phyloP scores from a whole-genome alignment of 2,888 invertebrate genomes.

The Euplagia quadripunctaria region DNA sequence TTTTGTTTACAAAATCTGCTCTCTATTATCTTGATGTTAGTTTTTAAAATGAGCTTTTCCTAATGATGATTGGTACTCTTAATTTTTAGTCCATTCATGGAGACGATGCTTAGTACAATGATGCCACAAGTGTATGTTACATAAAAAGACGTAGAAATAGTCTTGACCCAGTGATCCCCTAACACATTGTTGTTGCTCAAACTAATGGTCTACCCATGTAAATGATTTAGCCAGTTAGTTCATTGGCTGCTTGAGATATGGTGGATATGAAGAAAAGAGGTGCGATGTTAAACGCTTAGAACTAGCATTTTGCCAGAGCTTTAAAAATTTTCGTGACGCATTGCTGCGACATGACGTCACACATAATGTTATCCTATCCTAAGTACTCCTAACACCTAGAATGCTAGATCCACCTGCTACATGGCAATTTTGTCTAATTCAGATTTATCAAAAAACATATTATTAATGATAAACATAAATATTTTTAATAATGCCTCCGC shows the following conservation, averaged over 20 bases:
- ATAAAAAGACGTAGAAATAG: constrained; percentile 4
- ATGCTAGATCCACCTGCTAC: too few species aligned
- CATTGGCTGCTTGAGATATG: not conserved
- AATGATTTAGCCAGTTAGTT: constrained; percentile 3
- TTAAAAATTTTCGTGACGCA: too few species aligned
- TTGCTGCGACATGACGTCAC: too few species aligned
- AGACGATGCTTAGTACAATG: not conserved
- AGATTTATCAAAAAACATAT: too few species aligned
- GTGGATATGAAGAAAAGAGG: not conserved
- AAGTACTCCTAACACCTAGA: too few species aligned
- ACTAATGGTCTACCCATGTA: constrained; percentile 6
- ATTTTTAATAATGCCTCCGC: too few species aligned
- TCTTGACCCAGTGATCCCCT: constrained; percentile 17
- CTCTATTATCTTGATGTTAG: too few species aligned
- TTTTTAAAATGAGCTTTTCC: too few species aligned
- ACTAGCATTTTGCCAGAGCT: not conserved
- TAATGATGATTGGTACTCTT: not conserved
- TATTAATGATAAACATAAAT: too few species aligned
- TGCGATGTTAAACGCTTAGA: not conserved
- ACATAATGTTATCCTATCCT: too few species aligned
- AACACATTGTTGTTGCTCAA: constrained; percentile 4
- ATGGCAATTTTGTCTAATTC: too few species aligned
- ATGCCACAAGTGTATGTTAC: not conserved
- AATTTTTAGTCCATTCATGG: constrained; percentile 3
- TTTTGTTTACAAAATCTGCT: too few species aligned